Conservation (phyloP, 2,113 vertebrate species). For the Vulpes lagopus region DNA sequence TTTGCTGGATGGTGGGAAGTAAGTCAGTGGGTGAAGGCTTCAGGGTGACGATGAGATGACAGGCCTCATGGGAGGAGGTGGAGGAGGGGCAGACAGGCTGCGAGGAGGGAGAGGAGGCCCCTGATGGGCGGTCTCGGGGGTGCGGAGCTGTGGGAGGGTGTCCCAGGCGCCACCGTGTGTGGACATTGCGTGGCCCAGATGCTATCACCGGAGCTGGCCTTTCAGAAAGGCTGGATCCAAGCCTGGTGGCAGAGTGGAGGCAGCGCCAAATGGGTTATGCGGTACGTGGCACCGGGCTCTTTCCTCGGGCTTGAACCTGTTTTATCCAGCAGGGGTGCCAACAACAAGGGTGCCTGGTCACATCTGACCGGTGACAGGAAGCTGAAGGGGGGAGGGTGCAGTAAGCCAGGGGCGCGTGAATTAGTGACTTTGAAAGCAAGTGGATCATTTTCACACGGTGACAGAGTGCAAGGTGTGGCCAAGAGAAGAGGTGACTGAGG, state of each 20-base stretch:
- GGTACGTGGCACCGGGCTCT: neutral
- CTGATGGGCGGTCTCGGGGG: neutral
- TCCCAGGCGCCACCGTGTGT: neutral
- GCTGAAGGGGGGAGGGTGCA: neutral
- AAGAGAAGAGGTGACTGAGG: neutral
- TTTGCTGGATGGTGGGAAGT: neutral
- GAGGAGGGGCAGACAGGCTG: neutral
- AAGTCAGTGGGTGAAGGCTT: neutral
- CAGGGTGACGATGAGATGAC: neutral
- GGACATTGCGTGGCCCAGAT: neutral
- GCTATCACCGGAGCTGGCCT: neutral
- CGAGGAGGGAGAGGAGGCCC: neutral
- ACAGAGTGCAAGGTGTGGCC: neutral
- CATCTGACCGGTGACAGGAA: neutral
- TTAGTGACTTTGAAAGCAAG: neutral
- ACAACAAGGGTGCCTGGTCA: neutral
- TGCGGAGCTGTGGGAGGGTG: neutral
- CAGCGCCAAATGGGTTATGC: rapidly evolving
- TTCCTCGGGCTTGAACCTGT: neutral
- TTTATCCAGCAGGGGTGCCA: neutral
- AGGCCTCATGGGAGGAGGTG: too few relatives aligned
- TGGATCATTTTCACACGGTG: neutral
- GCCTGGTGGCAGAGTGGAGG: rapidly evolving
- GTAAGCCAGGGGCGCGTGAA: neutral
- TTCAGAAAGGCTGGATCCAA: neutral